phyloP scores from a whole-genome alignment of 2,888 invertebrate species.

The Nomada lathburiana region DNA sequence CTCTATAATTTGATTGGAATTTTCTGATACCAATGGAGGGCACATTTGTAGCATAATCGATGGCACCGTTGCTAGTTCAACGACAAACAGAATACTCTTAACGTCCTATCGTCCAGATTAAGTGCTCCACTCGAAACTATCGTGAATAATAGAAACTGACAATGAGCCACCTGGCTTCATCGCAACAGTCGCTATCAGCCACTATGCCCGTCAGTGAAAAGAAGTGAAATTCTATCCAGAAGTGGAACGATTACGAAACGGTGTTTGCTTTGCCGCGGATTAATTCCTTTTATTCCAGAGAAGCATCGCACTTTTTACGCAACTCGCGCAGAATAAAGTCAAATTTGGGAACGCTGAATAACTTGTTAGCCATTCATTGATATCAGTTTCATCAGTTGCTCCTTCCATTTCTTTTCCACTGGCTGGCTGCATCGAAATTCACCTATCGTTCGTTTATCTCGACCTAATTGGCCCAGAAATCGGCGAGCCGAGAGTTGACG shows the following conservation, averaged over 20 bases:
- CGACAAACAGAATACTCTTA: too few relatives aligned
- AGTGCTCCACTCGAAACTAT: too few relatives aligned
- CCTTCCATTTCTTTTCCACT: background rate
- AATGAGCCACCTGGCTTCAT: constrained; percentile 9
- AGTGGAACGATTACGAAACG: constrained; percentile 33
- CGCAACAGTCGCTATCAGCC: constrained; percentile 1
- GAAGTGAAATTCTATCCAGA: constrained; percentile 26
- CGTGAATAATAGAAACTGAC: background rate
- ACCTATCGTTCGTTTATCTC: constrained; percentile 22
- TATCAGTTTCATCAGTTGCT: background rate
- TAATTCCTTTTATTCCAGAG: constrained; percentile 23
- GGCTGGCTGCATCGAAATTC: background rate
- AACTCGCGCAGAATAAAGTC: background rate
- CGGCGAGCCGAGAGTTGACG: background rate
- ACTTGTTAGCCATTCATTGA: too few relatives aligned
- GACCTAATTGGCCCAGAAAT: constrained; percentile 20
- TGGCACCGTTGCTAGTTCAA: too few relatives aligned
- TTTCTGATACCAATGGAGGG: too few relatives aligned
- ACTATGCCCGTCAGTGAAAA: background rate
- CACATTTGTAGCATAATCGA: too few relatives aligned
- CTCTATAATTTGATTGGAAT: too few relatives aligned
- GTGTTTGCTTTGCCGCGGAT: constrained; percentile 16
- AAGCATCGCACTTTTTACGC: constrained; percentile 19
- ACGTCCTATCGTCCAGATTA: too few relatives aligned
- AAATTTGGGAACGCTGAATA: too few relatives aligned